Conservation (phyloP, 2,888 invertebrate genomes). For the Napeogenes inachia region DNA sequence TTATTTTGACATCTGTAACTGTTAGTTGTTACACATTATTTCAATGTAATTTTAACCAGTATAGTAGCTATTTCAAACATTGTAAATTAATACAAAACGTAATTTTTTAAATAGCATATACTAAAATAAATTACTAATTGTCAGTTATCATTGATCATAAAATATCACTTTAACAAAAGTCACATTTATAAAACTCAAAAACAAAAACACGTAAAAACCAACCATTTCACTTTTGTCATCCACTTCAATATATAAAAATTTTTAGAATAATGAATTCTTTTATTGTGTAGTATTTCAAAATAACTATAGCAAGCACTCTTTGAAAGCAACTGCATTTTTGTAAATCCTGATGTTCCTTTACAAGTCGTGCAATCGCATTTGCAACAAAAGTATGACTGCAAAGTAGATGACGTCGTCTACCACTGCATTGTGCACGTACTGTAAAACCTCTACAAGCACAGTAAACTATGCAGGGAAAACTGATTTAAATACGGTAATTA, state of each 20-base stretch:
- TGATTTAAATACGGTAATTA: conserved; percentile 38
- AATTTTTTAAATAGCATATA: too few relatives aligned
- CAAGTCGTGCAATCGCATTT: conserved; percentile 70
- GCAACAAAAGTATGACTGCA: conserved; percentile 75
- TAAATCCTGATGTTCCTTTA: conserved; percentile 58
- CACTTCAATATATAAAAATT: conserved; percentile 17
- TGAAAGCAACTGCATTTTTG: conserved; percentile 57
- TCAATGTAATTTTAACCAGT: too few relatives aligned
- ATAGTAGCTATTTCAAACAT: too few relatives aligned
- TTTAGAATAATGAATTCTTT: conserved; percentile 11
- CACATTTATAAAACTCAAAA: too few relatives aligned
- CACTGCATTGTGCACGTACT: conserved; percentile 69
- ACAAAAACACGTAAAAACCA: conserved; percentile 5
- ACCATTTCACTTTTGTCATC: conserved; percentile 18
- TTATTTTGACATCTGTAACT: too few relatives aligned
- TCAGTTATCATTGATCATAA: too few relatives aligned
- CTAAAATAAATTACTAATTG: too few relatives aligned
- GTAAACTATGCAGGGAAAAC: conserved; percentile 58
- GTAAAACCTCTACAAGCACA: not conserved
- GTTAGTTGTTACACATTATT: too few relatives aligned
- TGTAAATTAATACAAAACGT: too few relatives aligned
- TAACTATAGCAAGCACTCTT: conserved; percentile 9
- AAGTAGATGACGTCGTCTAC: conserved; percentile 73
- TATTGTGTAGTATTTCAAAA: conserved; percentile 6
- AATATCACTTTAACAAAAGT: too few relatives aligned